Evolutionary conservation across 2,797 vertebrate genomes (phyloP).

Genomic region (Phataginus tetradactyla): DNA sequence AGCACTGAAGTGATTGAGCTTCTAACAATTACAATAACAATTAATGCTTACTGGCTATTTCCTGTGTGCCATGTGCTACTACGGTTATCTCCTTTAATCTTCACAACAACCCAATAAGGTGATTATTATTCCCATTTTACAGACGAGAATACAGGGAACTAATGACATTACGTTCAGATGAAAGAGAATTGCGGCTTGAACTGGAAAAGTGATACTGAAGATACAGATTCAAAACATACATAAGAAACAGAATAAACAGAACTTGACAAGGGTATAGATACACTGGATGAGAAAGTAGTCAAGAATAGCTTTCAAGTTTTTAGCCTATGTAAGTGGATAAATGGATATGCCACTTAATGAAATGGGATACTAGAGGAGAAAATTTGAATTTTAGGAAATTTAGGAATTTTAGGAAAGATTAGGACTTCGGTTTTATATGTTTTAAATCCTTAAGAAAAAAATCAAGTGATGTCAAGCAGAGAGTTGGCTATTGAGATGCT

Average conservation of each 20-base stretch:
- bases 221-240: conserved; percentile 6
- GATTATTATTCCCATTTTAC: conserved; percentile 43
- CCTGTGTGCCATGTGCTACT: neutral
- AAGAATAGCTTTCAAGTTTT: conserved; percentile 31
- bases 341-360: neutral
- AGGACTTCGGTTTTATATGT: neutral
- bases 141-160: neutral
- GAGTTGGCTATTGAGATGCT: neutral
- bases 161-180: conserved; percentile 6
- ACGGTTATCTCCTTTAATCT: conserved; percentile 32
- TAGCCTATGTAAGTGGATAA: neutral
- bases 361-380: neutral
- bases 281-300: neutral
- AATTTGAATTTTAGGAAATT: too few species aligned
- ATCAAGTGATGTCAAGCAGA: conserved; percentile 13
- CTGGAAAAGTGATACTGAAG: conserved; percentile 9
- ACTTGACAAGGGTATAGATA: neutral
- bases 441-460: conserved; percentile 49
- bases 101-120: neutral
- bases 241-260: neutral
- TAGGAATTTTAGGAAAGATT: too few species aligned
- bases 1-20: neutral
- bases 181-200: neutral
- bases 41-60: neutral
- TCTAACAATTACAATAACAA: conserved; percentile 40